Conservation (phyloP, 2,888 invertebrate genomes). For the Catonia carolina region DNA sequence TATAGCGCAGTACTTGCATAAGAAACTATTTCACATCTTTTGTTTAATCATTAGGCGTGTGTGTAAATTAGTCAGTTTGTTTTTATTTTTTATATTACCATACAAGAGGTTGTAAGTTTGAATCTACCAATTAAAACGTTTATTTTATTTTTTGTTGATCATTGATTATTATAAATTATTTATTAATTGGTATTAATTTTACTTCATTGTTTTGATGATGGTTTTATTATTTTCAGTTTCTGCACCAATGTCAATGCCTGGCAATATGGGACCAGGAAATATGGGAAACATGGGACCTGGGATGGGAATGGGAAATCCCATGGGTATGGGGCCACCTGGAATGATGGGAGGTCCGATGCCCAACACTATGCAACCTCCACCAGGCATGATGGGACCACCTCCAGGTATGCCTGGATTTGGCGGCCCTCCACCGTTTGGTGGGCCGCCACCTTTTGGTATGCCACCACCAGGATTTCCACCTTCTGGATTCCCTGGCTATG, state of each 20-base stretch:
- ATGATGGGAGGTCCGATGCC: slow-evolving; percentile 21
- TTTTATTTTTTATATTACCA: no score
- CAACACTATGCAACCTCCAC: slow-evolving; percentile 38
- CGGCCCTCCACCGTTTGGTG: slow-evolving; percentile 41
- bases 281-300: no score
- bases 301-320: background rate
- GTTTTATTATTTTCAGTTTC: background rate
- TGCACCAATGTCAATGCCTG: slow-evolving; percentile 39
- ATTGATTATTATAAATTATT: no score
- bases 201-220: no score
- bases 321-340: slow-evolving; percentile 26
- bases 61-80: no score
- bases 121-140: no score
- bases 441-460: slow-evolving; percentile 58
- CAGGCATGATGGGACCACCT: slow-evolving; percentile 38
- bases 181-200: no score
- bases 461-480: slow-evolving; percentile 60
- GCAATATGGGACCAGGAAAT: slow-evolving; percentile 36
- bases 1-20: no score
- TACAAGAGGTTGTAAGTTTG: no score
- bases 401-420: slow-evolving; percentile 37
- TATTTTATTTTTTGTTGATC: no score
- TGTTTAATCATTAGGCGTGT: no score
- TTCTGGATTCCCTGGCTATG: slow-evolving; percentile 36
- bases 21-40: no score